Evolutionary conservation across 2,888 invertebrate species (phyloP).

Genomic region (Asteroscopus sphinx): DNA sequence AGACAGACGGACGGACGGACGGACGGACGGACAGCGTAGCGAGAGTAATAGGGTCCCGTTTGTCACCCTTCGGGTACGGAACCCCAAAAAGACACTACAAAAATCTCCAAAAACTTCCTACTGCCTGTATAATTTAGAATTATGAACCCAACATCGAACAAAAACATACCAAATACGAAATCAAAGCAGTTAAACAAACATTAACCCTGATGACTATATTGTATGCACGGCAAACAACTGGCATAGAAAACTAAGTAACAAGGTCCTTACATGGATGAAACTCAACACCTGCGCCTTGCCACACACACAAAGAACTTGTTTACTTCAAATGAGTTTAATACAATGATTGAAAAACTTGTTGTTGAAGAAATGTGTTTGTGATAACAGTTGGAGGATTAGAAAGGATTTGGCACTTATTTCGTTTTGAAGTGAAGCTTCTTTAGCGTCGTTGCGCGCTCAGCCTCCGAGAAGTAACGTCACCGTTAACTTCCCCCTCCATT

Average conservation of each 20-base stretch:
- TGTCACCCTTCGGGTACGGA: no score
- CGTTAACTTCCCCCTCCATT: no score
- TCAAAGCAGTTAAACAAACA: conserved; percentile 19
- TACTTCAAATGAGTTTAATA: conserved; percentile 29
- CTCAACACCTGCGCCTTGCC: conserved; percentile 62
- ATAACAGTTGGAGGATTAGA: conserved; percentile 27
- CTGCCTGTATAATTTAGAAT: no score
- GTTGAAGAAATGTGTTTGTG: conserved; percentile 7
- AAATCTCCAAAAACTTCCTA: no score
- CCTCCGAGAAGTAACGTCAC: no score
- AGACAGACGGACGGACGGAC: no score
- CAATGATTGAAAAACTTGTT: conserved; percentile 31
- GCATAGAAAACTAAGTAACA: conserved; percentile 43
- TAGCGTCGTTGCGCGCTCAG: no score
- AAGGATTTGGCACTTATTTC: neutral
- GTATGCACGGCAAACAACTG: conserved; percentile 32
- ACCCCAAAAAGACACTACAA: no score
- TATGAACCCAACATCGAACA: neutral
- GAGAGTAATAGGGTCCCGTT: no score
- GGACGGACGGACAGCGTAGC: no score
- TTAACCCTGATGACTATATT: conserved; percentile 23
- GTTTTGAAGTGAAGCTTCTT: neutral
- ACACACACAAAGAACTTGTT: conserved; percentile 35
- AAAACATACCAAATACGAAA: conserved; percentile 4
- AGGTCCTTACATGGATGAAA: conserved; percentile 57